These are phyloP conservation scores for Andrena chrysosceles DNA, from an alignment of 2,888 invertebrate genomes.

Conservation along the genomic window DNA sequence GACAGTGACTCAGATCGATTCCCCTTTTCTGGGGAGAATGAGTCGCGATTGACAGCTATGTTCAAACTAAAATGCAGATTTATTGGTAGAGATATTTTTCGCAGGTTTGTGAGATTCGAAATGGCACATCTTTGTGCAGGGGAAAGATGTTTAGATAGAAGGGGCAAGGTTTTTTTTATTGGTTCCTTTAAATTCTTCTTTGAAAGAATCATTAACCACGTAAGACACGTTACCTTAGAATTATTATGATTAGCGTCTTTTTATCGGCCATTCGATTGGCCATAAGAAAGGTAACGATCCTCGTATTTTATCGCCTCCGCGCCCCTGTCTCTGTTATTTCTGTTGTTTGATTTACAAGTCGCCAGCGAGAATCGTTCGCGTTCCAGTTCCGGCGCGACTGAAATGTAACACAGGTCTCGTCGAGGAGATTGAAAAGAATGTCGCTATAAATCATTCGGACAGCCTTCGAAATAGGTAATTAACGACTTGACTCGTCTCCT, in stretches of 20 bases:
- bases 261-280: background rate
- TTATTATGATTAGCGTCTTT: background rate
- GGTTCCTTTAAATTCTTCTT: too few species aligned
- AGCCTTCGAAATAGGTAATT: slow-evolving; percentile 41
- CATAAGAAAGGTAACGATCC: background rate
- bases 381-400: background rate
- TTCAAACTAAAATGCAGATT: too few species aligned
- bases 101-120: too few species aligned
- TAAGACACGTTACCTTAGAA: background rate
- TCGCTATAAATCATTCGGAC: slow-evolving; percentile 40
- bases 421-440: slow-evolving; percentile 5
- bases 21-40: slow-evolving; percentile 7
- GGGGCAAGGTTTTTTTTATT: too few species aligned
- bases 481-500: slow-evolving; percentile 30
- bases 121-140: too few species aligned
- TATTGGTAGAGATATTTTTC: too few species aligned
- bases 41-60: background rate
- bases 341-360: background rate
- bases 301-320: background rate
- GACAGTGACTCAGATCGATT: slow-evolving; percentile 66
- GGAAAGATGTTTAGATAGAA: too few species aligned
- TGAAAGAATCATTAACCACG: too few species aligned
- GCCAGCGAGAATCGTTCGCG: background rate
- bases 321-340: background rate
- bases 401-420: background rate